Evolutionary conservation across 1,140 invertebrate genomes (phyloP), one percentile per base, ranked within the genome.

Genomic region (Solenopsis invicta): DNA sequence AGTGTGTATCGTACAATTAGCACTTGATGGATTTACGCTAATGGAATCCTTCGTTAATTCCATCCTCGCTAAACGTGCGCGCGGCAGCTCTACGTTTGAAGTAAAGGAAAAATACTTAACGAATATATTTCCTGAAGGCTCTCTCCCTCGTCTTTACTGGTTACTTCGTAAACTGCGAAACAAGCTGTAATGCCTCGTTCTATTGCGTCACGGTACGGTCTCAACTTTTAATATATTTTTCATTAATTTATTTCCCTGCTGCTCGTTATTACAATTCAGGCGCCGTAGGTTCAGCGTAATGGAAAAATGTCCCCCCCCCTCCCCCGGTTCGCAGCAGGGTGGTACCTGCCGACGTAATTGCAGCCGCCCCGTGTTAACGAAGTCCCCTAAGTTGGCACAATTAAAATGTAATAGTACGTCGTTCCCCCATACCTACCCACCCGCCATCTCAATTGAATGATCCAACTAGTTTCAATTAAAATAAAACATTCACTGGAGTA

Each of bases 151-250:
- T 75, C 80, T 74, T 84, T 84, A 59, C 67, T 13, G 66, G 67
- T 82, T 82, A 84, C 69, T 84, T 75, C 80, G 80, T 84, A 84
- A 84, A 84, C 69, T 84, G 69, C 80, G 69, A 84, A 84, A 84
- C 80, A 74, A 84, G 80, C 80, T 84, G 67, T 74, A 84, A 84
- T 74, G 69, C 54, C 48, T 61, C 80, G 54, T 74, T 84, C 80
- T 71, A 61, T 84, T 84, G 66, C 78, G 34, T 62, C 66, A 69
- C 50, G 50, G 76, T 29, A 75, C 80, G 41, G 71, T 84, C 80
- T 84, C 80, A 84, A 84, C 62, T 67, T 81, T 89, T 77, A 80
- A 89, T 86, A 81, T 78, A 66, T 59, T 87, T 87, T 87, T 71
- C 78, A 87, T 82, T 87, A 87, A 87, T 87, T 64, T 77, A 54